Conservation (phyloP, 2,113 vertebrate species). For the Glaucidium brasilianum region DNA sequence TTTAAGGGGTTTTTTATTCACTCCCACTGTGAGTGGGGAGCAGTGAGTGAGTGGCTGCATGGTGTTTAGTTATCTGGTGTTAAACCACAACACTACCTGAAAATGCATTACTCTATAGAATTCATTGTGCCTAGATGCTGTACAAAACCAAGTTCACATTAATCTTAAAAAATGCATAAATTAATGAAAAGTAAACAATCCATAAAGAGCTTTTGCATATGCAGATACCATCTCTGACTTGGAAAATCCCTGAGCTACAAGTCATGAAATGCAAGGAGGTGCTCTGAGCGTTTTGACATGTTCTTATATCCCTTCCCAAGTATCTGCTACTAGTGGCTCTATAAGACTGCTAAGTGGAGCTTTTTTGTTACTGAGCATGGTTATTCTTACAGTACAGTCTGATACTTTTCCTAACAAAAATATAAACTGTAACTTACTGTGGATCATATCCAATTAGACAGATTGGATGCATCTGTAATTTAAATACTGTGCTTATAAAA, state of each 20-base stretch:
- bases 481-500: not conserved
- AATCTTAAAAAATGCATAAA: not conserved
- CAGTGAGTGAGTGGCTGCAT: too few relatives aligned
- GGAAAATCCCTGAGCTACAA: not conserved
- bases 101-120: not conserved
- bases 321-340: not conserved
- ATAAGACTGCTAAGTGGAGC: not conserved
- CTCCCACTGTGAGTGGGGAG: too few relatives aligned
- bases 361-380: not conserved
- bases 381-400: not conserved
- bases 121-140: not conserved
- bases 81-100: too few relatives aligned
- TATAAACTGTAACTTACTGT: not conserved
- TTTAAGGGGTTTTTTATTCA: too few relatives aligned
- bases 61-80: too few relatives aligned
- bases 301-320: not conserved
- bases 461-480: not conserved
- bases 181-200: not conserved
- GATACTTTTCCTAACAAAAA: not conserved
- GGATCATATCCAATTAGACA: not conserved
- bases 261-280: not conserved
- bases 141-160: not conserved
- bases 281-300: not conserved
- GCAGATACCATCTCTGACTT: not conserved
- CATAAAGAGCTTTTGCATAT: not conserved